Evolutionary conservation across 2,888 invertebrate species (phyloP).

Genomic region (Diploptera punctata): DNA sequence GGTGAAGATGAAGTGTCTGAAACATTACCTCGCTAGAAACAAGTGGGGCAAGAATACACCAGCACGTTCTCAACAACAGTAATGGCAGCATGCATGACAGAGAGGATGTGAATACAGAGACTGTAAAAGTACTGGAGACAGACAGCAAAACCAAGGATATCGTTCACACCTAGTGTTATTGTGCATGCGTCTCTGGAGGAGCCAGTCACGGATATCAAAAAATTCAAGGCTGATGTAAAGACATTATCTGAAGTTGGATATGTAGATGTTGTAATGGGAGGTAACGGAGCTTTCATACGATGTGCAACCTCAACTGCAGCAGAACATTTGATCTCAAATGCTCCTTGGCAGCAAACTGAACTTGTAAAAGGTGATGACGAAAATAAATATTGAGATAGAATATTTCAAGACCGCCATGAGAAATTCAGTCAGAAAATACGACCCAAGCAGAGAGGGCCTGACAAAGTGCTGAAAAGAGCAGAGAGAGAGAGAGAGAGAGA

Average conservation of each 20-base stretch:
- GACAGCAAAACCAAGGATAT: too few species aligned
- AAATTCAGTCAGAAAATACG: constrained; percentile 59
- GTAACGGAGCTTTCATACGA: constrained; percentile 69
- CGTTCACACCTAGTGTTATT: too few species aligned
- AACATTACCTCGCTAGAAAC: too few species aligned
- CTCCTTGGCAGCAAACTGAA: constrained; percentile 50
- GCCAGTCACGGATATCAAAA: too few species aligned
- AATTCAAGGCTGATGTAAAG: constrained; percentile 69
- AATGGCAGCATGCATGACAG: too few species aligned
- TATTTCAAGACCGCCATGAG: constrained; percentile 65
- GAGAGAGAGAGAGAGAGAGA: too few species aligned
- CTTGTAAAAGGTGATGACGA: constrained; percentile 69
- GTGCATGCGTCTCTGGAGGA: too few species aligned
- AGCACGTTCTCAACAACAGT: constrained; percentile 48
- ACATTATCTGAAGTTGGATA: constrained; percentile 72
- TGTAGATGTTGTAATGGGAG: constrained; percentile 79
- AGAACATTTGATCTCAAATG: constrained; percentile 52
- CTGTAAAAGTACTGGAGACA: too few species aligned
- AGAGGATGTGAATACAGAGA: too few species aligned
- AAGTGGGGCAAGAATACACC: too few species aligned
- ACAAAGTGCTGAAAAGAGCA: constrained; percentile 62
- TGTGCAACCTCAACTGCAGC: constrained; percentile 64
- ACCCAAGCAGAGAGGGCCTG: constrained; percentile 64
- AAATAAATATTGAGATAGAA: constrained; percentile 79
- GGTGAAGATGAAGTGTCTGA: too few species aligned